Conservation (phyloP, 1,140 invertebrate species). For the Sminthurinus signatus region DNA sequence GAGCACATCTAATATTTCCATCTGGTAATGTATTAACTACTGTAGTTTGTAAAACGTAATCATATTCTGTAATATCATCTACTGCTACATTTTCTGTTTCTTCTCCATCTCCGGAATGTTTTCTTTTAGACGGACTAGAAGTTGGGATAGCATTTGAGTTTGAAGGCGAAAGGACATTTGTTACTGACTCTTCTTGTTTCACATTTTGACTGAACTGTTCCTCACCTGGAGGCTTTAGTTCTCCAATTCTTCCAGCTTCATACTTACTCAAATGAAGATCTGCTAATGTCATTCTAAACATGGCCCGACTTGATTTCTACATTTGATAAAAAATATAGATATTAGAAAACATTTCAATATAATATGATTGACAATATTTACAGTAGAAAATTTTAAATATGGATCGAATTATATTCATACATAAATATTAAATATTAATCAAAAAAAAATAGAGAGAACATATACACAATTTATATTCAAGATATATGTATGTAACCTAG, state of each 20-base stretch:
- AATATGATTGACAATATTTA: too few relatives aligned
- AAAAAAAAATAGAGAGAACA: too few relatives aligned
- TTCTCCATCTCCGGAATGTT: background rate
- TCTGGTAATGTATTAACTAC: background rate
- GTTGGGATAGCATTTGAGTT: too few relatives aligned
- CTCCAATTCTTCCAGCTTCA: background rate
- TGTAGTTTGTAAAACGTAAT: conserved; percentile 2
- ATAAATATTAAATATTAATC: too few relatives aligned
- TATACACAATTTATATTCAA: too few relatives aligned
- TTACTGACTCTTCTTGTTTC: too few relatives aligned
- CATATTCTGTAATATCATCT: background rate
- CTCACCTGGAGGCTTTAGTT: background rate
- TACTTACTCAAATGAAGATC: background rate
- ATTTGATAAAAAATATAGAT: too few relatives aligned
- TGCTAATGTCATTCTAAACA: background rate
- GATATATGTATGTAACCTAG: too few relatives aligned
- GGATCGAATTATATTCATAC: too few relatives aligned
- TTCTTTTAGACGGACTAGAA: background rate
- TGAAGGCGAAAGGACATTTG: too few relatives aligned
- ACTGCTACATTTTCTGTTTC: background rate
- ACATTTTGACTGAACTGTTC: background rate
- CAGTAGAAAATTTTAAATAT: too few relatives aligned
- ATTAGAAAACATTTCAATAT: too few relatives aligned
- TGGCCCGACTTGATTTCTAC: background rate
- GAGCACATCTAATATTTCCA: conserved; percentile 1